phyloP scores from a whole-genome alignment of 2,797 vertebrate species.

The Pempheris klunzingeri region DNA sequence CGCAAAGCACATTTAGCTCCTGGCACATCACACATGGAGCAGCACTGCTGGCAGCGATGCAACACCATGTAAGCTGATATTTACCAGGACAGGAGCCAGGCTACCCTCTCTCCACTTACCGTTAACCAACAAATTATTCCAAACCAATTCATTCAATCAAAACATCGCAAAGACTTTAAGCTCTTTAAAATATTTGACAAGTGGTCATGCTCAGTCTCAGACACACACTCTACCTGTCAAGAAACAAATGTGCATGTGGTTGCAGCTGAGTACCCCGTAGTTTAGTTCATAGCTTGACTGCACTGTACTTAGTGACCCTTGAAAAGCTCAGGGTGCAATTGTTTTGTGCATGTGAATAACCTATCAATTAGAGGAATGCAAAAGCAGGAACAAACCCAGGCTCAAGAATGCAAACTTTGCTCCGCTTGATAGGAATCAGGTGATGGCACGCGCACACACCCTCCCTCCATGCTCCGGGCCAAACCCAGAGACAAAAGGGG shows the following conservation, averaged over 20 bases:
- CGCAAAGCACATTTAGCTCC: conserved; percentile 63
- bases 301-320: conserved; percentile 39
- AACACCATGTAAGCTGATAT: conserved; percentile 69
- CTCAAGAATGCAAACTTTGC: conserved; percentile 75
- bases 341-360: conserved; percentile 49
- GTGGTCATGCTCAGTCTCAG: conserved; percentile 6
- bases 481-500: conserved; percentile 21
- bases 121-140: conserved; percentile 42
- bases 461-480: conserved; percentile 12
- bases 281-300: conserved; percentile 7
- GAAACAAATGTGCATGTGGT: conserved; percentile 6
- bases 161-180: conserved; percentile 38
- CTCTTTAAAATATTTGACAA: conserved; percentile 22
- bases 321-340: conserved; percentile 6
- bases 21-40: conserved; percentile 53
- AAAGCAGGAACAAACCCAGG: conserved; percentile 61
- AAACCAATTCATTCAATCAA: conserved; percentile 60
- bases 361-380: conserved; percentile 69
- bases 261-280: conserved; percentile 7
- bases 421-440: conserved; percentile 64
- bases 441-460: conserved; percentile 56
- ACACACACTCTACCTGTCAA: neutral
- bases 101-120: conserved; percentile 27
- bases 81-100: conserved; percentile 46
- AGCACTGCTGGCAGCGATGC: conserved; percentile 60